Evolutionary conservation across 2,113 vertebrate species (phyloP).

Genomic region (Pterocles gutturalis): DNA sequence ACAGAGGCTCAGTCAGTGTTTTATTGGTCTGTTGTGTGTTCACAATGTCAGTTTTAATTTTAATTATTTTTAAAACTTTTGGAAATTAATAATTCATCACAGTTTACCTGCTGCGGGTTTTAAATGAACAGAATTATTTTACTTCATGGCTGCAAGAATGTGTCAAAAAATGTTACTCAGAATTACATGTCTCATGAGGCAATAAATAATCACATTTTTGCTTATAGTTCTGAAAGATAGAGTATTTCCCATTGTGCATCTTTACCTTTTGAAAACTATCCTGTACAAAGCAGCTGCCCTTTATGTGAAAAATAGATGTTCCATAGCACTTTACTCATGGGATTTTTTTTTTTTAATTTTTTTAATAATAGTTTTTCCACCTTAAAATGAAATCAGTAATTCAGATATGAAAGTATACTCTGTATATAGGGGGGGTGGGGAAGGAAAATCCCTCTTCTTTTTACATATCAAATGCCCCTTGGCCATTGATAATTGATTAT

Average conservation of each 20-base stretch:
- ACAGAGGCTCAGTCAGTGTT: neutral
- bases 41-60: neutral
- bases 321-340: neutral
- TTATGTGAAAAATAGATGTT: neutral
- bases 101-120: neutral
- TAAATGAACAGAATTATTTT: neutral
- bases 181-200: neutral
- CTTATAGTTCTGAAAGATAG: neutral
- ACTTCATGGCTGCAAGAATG: neutral
- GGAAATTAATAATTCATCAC: neutral
- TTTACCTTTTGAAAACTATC: neutral
- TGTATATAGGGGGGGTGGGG: neutral
- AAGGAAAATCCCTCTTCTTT: neutral
- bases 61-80: neutral
- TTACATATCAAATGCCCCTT: neutral
- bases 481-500: slow-evolving; percentile 25
- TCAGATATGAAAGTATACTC: neutral
- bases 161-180: neutral
- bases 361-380: neutral
- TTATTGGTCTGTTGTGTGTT: neutral
- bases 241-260: neutral
- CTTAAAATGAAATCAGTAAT: neutral
- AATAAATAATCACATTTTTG: neutral
- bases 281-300: neutral
- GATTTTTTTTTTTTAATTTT: neutral